Evolutionary conservation across 2,113 vertebrate genomes (phyloP).

Genomic region (Pitta sordida): DNA sequence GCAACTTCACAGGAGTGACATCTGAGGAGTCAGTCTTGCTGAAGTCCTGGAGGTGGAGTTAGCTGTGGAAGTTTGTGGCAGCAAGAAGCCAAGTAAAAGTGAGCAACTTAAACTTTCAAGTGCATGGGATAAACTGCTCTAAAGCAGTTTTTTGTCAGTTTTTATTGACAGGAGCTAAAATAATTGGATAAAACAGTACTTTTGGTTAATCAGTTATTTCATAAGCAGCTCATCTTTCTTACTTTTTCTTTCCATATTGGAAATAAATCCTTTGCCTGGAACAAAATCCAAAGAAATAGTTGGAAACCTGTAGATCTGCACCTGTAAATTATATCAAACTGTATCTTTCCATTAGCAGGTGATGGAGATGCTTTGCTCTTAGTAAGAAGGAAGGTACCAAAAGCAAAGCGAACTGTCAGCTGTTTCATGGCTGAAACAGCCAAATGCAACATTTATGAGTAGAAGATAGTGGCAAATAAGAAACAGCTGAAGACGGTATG

Average conservation of each 20-base stretch:
- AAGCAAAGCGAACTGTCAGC: background rate
- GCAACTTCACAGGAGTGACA: background rate
- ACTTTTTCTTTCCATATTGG: background rate
- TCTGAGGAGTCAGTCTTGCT: background rate
- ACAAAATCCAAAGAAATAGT: background rate
- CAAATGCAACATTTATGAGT: background rate
- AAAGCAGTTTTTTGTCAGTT: background rate
- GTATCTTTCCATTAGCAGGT: background rate
- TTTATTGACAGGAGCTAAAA: background rate
- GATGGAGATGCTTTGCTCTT: background rate
- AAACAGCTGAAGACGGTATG: background rate
- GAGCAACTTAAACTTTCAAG: background rate
- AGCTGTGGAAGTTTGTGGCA: background rate
- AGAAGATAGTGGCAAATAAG: background rate
- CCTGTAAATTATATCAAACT: background rate
- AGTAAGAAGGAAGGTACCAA: background rate
- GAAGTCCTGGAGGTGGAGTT: background rate
- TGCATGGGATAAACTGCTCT: background rate
- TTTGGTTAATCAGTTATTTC: background rate
- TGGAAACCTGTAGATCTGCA: background rate
- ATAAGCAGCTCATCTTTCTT: background rate
- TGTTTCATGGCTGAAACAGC: background rate
- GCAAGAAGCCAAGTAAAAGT: background rate
- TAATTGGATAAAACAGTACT: background rate
- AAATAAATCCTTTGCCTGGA: background rate